Conservation (phyloP, 2,888 invertebrate genomes). For the Chrysolina americana region DNA sequence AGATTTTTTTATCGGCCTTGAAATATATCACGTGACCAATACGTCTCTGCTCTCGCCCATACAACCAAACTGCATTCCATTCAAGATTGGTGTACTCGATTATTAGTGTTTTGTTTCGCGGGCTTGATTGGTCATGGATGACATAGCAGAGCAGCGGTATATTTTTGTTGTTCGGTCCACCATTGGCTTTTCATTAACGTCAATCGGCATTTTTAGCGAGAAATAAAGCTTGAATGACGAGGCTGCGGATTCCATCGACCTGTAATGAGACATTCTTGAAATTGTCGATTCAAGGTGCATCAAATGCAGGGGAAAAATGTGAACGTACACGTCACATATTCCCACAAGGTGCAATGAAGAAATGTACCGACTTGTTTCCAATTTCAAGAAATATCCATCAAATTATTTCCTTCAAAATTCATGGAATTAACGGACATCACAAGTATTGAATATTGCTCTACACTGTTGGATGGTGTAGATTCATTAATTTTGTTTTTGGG, state of each 20-base stretch:
- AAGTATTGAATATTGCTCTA: no score
- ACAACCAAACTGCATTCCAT: constrained; percentile 5
- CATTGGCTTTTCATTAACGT: background rate
- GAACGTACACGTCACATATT: no score
- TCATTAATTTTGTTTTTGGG: no score
- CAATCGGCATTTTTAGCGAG: constrained; percentile 1
- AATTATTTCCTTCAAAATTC: no score
- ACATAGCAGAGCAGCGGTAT: constrained; percentile 2
- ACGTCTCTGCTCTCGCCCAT: constrained; percentile 1
- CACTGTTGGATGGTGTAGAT: no score
- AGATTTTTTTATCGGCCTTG: background rate
- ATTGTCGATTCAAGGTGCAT: constrained; percentile 5
- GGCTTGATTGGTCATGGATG: constrained; percentile 8
- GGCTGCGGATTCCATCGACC: background rate
- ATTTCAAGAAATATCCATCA: no score
- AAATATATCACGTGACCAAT: background rate
- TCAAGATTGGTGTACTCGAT: constrained; percentile 8
- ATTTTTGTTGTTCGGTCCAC: background rate
- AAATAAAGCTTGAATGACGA: constrained; percentile 9
- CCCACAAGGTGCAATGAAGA: no score
- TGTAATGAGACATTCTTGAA: background rate
- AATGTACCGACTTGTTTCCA: no score
- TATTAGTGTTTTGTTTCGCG: constrained; percentile 2
- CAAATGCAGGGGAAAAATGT: background rate
- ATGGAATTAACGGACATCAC: no score